Evolutionary conservation across 2,888 invertebrate genomes (phyloP), one percentile per base, ranked within the genome.

Genomic region (Pseudococcus jackbeardsleyi): DNA sequence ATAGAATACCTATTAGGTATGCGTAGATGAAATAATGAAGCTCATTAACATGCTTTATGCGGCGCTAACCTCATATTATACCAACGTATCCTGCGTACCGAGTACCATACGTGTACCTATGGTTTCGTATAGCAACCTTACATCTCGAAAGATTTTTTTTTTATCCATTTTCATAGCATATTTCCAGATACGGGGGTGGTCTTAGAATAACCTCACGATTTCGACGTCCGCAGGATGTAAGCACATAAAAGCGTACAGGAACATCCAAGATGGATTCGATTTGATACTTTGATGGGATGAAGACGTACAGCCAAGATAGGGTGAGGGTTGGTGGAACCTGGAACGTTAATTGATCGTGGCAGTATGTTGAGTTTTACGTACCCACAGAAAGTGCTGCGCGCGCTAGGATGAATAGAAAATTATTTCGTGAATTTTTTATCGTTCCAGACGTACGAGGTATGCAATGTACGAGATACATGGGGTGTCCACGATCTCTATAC

Each of bases 21-120:
- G 72, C 33, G 72, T 72, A 72, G 72, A 72, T 72, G 72, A 72
- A 72, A 72, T 72, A 72, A 72, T 33, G 72, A 72, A 72, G 72
- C 72, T 72, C 72, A 72, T 72, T 72, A 72, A 72, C 72, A 72
- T 72, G 72, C 72, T 72, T 72, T 72, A 72, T 72, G 72, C 72
- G 72, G 72, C 72, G 72, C 72, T 72, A 72, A 72, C 72, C 72
- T 72, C 72, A 72, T 72, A 72, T 72, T 72, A 72, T 72, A 33
- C 15, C 22, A 64, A 64, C 22, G 64, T 72, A 72, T 72, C 72
- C 72, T 72, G 72, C 33, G 33, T 17, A 17, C 26, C 7, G 26
- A 26, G 72, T 64, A 22, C 42, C 42, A 42, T 42, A 42, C 42
- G 9, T 42, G 42, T 12, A 11, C 22, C 22, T 64, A 64, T 64